Percentiles rank a stretch among this genome's conserved stretches.
These are phyloP conservation scores for Rhadina sibilatrix DNA, from an alignment of 2,113 vertebrate genomes.

Conservation along the genomic window DNA sequence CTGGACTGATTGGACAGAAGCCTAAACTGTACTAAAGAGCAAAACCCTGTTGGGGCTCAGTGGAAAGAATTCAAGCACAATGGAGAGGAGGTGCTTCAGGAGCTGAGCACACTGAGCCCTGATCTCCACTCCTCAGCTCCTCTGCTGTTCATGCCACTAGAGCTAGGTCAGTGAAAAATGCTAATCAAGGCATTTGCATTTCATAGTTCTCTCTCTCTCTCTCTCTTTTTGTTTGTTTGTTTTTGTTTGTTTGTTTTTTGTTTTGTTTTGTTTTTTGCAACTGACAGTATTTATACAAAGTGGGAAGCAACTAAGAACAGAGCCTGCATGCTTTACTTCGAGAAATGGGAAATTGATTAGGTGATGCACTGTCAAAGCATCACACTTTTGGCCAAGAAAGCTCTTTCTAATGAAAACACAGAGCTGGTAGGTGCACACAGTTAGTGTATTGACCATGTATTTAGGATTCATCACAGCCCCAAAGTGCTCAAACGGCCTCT, in stretches of 20 bases:
- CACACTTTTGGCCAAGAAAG: not conserved
- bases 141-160: not conserved
- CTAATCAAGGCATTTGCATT: not conserved
- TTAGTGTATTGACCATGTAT: not conserved
- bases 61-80: not conserved
- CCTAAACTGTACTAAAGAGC: slow-evolving; percentile 26
- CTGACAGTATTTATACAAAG: not conserved
- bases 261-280: not conserved
- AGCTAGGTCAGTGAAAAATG: not conserved
- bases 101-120: not conserved
- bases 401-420: not conserved
- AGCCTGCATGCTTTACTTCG: not conserved
- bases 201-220: not conserved
- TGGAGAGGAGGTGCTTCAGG: not conserved
- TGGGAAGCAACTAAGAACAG: not conserved
- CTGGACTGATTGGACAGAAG: slow-evolving; percentile 55
- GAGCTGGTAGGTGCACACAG: not conserved
- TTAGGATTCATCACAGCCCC: not conserved
- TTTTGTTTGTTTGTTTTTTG: too few relatives aligned
- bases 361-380: not conserved
- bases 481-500: not conserved
- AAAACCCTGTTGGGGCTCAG: not conserved
- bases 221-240: not conserved
- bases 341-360: slow-evolving; percentile 18
- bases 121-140: not conserved